phyloP scores from a whole-genome alignment of 2,113 vertebrate genomes.

The Bolborhynchus lineola region DNA sequence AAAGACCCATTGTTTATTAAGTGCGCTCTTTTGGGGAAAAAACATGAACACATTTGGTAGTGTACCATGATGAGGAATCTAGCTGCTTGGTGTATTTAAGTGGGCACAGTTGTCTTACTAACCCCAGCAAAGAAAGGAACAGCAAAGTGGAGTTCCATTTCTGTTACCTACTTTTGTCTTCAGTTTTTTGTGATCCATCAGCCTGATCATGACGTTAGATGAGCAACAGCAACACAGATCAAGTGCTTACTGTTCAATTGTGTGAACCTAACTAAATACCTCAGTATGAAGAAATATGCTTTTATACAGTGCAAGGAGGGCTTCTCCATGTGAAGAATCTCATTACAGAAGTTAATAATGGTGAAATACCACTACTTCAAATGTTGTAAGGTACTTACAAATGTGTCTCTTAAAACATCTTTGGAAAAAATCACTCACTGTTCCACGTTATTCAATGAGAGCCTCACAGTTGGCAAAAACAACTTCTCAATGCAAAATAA shows the following conservation, averaged over 20 bases:
- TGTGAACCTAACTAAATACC: background rate
- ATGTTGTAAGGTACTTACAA: background rate
- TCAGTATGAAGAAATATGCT: background rate
- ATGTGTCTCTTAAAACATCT: constrained; percentile 11
- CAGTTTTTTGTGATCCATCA: background rate
- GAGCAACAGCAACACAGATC: background rate
- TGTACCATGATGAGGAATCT: background rate
- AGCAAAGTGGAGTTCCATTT: background rate
- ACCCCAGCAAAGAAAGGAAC: background rate
- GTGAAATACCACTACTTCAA: background rate
- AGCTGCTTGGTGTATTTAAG: background rate
- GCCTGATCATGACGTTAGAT: background rate
- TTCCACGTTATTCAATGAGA: background rate
- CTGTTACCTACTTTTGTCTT: background rate
- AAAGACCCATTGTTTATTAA: background rate
- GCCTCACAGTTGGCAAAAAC: background rate
- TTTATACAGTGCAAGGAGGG: background rate
- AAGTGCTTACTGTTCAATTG: background rate
- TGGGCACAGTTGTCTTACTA: background rate
- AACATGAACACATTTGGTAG: background rate
- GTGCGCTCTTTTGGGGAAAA: background rate
- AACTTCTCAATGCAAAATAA: constrained; percentile 33
- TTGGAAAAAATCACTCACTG: background rate
- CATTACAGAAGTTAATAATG: background rate
- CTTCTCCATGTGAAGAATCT: background rate